Conservation (phyloP, 2,113 vertebrate species). For the Poeciliopsis prolifica region DNA sequence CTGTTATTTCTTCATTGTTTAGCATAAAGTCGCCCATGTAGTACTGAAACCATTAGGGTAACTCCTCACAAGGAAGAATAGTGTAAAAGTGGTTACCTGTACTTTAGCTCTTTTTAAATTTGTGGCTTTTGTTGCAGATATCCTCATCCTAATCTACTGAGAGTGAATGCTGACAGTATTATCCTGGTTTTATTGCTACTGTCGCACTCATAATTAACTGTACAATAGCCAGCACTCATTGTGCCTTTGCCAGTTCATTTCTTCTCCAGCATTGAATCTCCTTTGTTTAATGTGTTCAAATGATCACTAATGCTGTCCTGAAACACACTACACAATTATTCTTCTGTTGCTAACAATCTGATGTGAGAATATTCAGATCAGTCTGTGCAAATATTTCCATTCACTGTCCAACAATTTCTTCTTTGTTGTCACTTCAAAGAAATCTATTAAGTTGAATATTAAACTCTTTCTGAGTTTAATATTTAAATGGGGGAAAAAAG, state of each 20-base stretch:
- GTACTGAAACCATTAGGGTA: conserved; percentile 23
- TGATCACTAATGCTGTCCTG: conserved; percentile 17
- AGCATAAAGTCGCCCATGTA: conserved; percentile 25
- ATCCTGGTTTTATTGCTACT: conserved; percentile 38
- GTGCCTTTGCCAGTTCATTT: conserved; percentile 25
- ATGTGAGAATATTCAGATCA: conserved; percentile 36
- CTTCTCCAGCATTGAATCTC: conserved; percentile 36
- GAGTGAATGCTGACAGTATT: conserved; percentile 36
- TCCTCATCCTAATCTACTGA: conserved; percentile 10
- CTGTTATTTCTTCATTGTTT: conserved; percentile 49
- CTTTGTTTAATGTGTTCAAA: conserved; percentile 28
- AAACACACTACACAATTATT: conserved; percentile 5
- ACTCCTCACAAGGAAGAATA: not conserved
- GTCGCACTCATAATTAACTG: conserved; percentile 37
- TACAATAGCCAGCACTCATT: conserved; percentile 29
- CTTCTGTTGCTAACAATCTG: conserved; percentile 21
- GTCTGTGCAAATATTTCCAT: conserved; percentile 50
- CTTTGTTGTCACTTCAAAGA: conserved; percentile 22
- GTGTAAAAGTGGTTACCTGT: not conserved
- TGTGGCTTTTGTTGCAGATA: not conserved
- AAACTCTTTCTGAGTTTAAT: not conserved
- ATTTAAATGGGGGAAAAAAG: not conserved
- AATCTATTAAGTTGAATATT: not conserved
- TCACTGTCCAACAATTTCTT: conserved; percentile 25
- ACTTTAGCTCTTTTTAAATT: not conserved